Evolutionary conservation across 2,113 vertebrate species (phyloP).

Genomic region (Chaenogobius annularis): DNA sequence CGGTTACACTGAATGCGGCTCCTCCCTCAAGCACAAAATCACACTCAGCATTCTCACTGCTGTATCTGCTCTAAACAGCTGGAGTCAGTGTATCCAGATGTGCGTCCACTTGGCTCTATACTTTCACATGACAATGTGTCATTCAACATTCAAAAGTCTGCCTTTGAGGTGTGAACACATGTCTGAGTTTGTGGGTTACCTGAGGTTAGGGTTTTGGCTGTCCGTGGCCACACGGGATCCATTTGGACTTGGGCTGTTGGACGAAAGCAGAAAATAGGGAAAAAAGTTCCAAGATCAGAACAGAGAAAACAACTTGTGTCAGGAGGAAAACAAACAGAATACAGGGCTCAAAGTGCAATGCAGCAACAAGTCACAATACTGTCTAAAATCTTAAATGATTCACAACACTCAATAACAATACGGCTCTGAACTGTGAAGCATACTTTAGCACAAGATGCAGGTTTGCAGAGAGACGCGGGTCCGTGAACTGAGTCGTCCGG

Average conservation of each 20-base stretch:
- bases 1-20: constrained; percentile 3
- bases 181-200: constrained; percentile 59
- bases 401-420: no score
- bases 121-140: constrained; percentile 16
- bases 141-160: constrained; percentile 20
- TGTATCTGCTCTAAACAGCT: constrained; percentile 29
- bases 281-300: constrained; percentile 20
- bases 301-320: constrained; percentile 30
- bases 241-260: constrained; percentile 74
- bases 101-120: constrained; percentile 4
- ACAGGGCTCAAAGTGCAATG: constrained; percentile 5
- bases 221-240: constrained; percentile 75
- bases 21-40: constrained; percentile 21
- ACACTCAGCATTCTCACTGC: constrained; percentile 26
- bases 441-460: constrained; percentile 95
- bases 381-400: no score
- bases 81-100: constrained; percentile 15
- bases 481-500: constrained; percentile 96
- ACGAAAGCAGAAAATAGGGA: constrained; percentile 13
- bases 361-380: no score
- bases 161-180: constrained; percentile 12
- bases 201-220: constrained; percentile 79
- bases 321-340: constrained; percentile 8
- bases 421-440: constrained; percentile 53
- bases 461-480: constrained; percentile 94